These are phyloP conservation scores for Raja brachyura DNA, from an alignment of 2,113 vertebrate species.

Conservation along the genomic window DNA sequence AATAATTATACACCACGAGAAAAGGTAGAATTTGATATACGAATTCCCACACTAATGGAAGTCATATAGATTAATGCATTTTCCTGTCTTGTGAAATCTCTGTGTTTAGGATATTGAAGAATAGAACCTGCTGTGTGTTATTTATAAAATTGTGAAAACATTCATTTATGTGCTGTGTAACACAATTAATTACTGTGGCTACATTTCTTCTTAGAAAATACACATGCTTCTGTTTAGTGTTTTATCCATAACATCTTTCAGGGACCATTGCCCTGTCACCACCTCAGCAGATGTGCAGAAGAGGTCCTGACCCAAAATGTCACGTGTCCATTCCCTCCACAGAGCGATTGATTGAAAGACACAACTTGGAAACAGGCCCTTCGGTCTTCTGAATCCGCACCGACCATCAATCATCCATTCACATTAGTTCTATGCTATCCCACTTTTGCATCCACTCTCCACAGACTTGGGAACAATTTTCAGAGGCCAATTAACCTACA, in stretches of 20 bases:
- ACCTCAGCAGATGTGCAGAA: not conserved
- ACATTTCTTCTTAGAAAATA: not conserved
- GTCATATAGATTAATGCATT: not conserved
- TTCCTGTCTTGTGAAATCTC: not conserved
- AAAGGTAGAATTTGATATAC: conserved; percentile 17
- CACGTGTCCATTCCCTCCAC: no score
- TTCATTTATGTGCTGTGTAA: not conserved
- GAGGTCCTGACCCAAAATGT: no score
- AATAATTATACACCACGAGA: not conserved
- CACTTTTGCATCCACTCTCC: no score
- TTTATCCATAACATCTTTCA: not conserved
- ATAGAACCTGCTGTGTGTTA: not conserved
- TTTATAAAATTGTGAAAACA: not conserved
- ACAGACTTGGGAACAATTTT: no score
- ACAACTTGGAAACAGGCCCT: no score
- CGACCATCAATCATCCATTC: no score
- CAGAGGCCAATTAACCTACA: no score
- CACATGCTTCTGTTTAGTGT: not conserved
- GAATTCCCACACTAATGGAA: conserved; percentile 22
- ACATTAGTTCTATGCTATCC: no score
- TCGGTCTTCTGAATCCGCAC: no score
- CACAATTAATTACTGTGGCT: not conserved
- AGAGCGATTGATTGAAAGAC: no score
- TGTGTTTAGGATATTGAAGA: not conserved
- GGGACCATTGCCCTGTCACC: no score